Percentiles rank a stretch among this genome's conserved stretches.
These are phyloP conservation scores for Nomada lathburiana DNA, from an alignment of 2,888 invertebrate species.

Conservation along the genomic window DNA sequence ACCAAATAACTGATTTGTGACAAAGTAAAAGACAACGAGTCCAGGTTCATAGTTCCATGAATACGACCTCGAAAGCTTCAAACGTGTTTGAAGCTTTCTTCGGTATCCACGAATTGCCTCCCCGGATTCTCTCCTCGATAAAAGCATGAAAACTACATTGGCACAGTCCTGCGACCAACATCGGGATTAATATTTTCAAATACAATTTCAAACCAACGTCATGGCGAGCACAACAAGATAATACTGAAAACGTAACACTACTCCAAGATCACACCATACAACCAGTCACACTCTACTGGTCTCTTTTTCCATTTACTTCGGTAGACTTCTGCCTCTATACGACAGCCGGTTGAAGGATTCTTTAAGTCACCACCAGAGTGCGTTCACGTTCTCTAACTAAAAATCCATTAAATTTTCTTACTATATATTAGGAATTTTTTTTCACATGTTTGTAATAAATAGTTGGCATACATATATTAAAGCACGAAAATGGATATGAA, in stretches of 20 bases:
- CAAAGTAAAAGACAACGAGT: conserved; percentile 99
- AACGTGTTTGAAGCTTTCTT: conserved; percentile 96
- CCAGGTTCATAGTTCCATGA: conserved; percentile 99
- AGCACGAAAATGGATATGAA: neutral
- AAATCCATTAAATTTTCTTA: conserved; percentile 22
- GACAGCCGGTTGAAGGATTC: conserved; percentile 52
- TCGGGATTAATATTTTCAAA: conserved; percentile 84
- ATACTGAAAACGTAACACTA: conserved; percentile 70
- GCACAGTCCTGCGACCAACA: conserved; percentile 85
- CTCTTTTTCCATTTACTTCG: conserved; percentile 63
- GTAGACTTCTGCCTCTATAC: conserved; percentile 57
- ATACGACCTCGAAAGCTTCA: conserved; percentile 97
- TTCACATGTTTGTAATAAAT: neutral
- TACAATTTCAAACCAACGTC: conserved; percentile 82
- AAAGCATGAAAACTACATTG: conserved; percentile 85
- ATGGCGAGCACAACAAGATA: conserved; percentile 79
- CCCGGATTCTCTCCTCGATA: conserved; percentile 83
- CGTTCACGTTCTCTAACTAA: conserved; percentile 23
- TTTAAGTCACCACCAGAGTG: conserved; percentile 46
- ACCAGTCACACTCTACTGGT: conserved; percentile 65
- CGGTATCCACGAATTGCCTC: conserved; percentile 90
- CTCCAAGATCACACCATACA: conserved; percentile 61
- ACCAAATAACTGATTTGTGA: conserved; percentile 99
- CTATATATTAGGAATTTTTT: neutral
- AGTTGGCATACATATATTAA: neutral